Evolutionary conservation across 2,113 vertebrate species (phyloP), one percentile per base, ranked within the genome.

Genomic region (Ailuropoda melanoleuca): DNA sequence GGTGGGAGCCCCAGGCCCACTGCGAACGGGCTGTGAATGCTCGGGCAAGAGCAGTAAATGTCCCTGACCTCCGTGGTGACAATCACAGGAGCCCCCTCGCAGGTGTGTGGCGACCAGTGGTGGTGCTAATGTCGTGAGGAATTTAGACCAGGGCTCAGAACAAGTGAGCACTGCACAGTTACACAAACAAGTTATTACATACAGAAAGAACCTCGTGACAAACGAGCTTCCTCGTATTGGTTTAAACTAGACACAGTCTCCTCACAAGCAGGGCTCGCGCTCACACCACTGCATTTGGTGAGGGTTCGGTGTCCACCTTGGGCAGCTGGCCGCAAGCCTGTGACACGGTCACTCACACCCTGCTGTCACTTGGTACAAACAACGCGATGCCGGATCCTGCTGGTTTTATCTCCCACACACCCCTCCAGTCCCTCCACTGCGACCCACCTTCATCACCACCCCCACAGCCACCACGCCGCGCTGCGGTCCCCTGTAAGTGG

Each of bases 401-500:
- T 43, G 37, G 6, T 21, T 26, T 31, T 11, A 26, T 23, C 68
- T 60, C 37, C 23, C 13, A 0, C 8, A 13, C 6, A 1, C 34
- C 1, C 50, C 31, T n/a, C 18, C 26, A 18, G 1, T 24, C 48
- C 29, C 14, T 6, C 53, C 1, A 2, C 15, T 8, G 3, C 4
- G 34, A 39, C 29, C n/a, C 4, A 15, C 24, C 0, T 1, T 1
- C 26, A 1, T 70, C 0, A 2, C 7, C 60, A 21, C 13, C 48
- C 17, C 8, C 13, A 0, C 2, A 1, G 6, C 8, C 14, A 17
- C n/a, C 1, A 39, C 14, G 1, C 72, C 3, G 6, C 7, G 6
- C 72, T 74, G 72, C 1, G 7, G 3, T 19, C 58, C 8, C 17
- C 24, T 4, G 2, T 31, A 18, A 48, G 43, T 10, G 21, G 24